phyloP scores from a whole-genome alignment of 2,888 invertebrate species.

The Nomada goodeniana region DNA sequence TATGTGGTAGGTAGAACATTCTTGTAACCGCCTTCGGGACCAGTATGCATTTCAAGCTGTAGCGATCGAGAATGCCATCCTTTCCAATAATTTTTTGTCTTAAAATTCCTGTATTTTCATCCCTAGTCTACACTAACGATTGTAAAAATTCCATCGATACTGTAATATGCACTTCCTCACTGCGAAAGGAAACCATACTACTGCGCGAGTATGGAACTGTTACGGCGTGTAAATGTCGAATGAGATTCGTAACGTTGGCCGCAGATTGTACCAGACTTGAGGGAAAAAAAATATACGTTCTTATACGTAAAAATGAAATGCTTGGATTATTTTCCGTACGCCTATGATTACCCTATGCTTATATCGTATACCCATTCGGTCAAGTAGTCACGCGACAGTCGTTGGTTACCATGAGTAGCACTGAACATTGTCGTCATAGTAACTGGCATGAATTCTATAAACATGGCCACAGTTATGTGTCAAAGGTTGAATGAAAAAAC shows the following conservation, averaged over 20 bases:
- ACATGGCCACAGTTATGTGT: slow-evolving; percentile 77
- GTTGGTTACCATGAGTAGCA: slow-evolving; percentile 68
- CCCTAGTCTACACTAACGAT: background rate
- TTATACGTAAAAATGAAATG: slow-evolving; percentile 25
- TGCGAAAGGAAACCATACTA: background rate
- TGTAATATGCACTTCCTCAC: background rate
- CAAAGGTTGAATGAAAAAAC: slow-evolving; percentile 73
- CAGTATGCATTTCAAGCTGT: slow-evolving; percentile 55
- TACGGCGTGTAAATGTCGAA: slow-evolving; percentile 52
- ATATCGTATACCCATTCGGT: background rate
- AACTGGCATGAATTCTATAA: slow-evolving; percentile 75
- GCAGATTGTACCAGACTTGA: slow-evolving; percentile 63
- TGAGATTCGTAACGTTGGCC: slow-evolving; percentile 48
- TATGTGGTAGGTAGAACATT: slow-evolving; percentile 27
- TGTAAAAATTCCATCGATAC: background rate
- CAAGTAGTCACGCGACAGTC: slow-evolving; percentile 49
- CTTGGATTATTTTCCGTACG: background rate
- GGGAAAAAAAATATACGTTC: slow-evolving; percentile 54
- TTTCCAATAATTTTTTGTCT: background rate
- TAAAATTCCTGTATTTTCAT: background rate
- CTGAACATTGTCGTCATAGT: slow-evolving; percentile 72
- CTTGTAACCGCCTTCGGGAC: slow-evolving; percentile 60
- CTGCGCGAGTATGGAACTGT: slow-evolving; percentile 14
- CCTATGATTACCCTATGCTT: background rate
- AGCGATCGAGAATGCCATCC: slow-evolving; percentile 4